Evolutionary conservation across 2,888 invertebrate species (phyloP), one percentile per base, ranked within the genome.

Genomic region (Didymodactylos carnosus): DNA sequence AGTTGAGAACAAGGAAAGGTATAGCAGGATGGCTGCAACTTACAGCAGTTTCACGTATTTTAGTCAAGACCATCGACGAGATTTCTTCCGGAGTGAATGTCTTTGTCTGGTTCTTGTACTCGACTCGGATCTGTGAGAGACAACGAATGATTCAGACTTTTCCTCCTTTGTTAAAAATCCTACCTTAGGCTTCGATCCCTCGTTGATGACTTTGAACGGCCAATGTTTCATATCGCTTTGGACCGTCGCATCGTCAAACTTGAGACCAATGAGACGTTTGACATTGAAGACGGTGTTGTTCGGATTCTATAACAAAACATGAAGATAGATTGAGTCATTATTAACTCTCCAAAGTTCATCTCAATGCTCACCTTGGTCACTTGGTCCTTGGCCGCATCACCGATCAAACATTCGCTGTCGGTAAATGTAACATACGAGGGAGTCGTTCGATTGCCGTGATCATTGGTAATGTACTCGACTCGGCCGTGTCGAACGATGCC

Each of bases 391-490:
- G 84, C 84, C 23, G 84, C 83, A 80, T 84, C 84, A n/a, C n/a
- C n/a, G n/a, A n/a, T n/a, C n/a, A n/a, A n/a, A n/a, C n/a, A n/a
- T n/a, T n/a, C n/a, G n/a, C 82, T 81, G 78, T 85, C 85, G 85
- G 84, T 89, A 82, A 89, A 89, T 35, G 89, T 89, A 74, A 89
- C 89, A 82, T 89, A 89, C 74, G 88, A 88, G 27, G 89, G 89
- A 75, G 89, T 89, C 14, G 88, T 89, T 78, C 88, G 83, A 85
- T 89, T 89, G 76, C 88, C 89, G 80, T 85, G 85, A 76, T 85
- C 85, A 77, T 85, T 85, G 77, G 84, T 85, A 76, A 85, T 84
- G 75, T 85, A 85, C 77, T 85, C 85, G 71, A 85, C 85, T 78
- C 84, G 85, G 51, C 85, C 85, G 78, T 85, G 84, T 78, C 83